A percentile compares a stretch with the other conserved stretches of the same genome.
These are phyloP conservation scores for Dunckerocampus dactyliophorus DNA, from an alignment of 2,113 vertebrate species.

Conservation along the genomic window DNA sequence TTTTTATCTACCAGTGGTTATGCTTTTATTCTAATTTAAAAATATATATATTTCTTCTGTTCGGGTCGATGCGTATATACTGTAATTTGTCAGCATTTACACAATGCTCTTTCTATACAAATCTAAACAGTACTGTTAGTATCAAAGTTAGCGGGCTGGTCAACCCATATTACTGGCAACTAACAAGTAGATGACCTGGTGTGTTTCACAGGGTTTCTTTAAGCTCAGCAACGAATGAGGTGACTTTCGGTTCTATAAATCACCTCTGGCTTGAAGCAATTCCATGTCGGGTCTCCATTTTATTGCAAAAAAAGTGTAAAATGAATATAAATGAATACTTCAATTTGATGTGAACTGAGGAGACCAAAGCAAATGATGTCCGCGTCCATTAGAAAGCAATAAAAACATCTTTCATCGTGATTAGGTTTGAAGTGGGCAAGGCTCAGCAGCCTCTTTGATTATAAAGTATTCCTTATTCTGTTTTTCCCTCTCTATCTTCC, in stretches of 20 bases:
- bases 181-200: too few species aligned
- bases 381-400: background rate
- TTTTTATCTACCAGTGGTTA: too few species aligned
- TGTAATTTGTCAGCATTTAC: too few species aligned
- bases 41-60: too few species aligned
- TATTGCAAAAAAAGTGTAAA: background rate
- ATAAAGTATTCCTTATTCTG: constrained; percentile 7
- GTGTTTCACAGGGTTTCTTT: too few species aligned
- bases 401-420: constrained; percentile 13
- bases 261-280: background rate
- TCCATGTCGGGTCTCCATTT: background rate
- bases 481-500: constrained; percentile 31
- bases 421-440: constrained; percentile 8
- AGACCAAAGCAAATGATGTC: background rate
- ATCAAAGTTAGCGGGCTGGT: too few species aligned
- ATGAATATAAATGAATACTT: background rate
- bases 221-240: background rate
- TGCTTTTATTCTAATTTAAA: too few species aligned
- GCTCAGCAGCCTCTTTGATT: background rate
- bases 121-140: too few species aligned
- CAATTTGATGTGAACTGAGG: background rate
- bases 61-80: too few species aligned
- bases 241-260: background rate
- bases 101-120: too few species aligned
- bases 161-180: too few species aligned